These are phyloP conservation scores for Sisyra terminalis DNA, from an alignment of 2,888 invertebrate genomes.

Conservation along the genomic window DNA sequence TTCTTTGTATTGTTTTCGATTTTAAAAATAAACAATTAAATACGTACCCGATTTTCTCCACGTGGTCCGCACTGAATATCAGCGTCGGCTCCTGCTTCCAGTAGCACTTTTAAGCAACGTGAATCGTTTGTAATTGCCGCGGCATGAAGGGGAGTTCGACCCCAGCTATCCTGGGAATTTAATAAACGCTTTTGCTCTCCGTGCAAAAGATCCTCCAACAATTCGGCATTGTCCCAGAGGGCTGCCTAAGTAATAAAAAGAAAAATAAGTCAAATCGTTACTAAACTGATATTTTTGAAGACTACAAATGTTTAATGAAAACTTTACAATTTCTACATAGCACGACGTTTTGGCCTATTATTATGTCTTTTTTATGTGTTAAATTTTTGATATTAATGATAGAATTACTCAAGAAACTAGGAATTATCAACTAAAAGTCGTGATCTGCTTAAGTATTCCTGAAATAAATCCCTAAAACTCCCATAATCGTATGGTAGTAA, in stretches of 20 bases:
- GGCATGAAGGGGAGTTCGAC: constrained; percentile 64
- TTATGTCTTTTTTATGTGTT: no score
- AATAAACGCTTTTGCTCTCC: constrained; percentile 46
- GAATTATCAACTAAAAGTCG: no score
- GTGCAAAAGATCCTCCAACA: constrained; percentile 61
- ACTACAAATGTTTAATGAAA: no score
- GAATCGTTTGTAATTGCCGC: constrained; percentile 66
- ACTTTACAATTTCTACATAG: no score
- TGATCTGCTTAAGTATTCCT: no score
- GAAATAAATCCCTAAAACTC: no score
- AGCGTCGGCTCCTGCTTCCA: constrained; percentile 53
- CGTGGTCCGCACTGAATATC: constrained; percentile 48
- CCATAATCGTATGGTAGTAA: no score
- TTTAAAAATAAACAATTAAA: not conserved
- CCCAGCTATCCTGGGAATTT: constrained; percentile 57
- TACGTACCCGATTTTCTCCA: constrained; percentile 46
- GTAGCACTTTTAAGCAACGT: constrained; percentile 53
- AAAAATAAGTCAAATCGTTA: constrained; percentile 7
- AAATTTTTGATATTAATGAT: no score
- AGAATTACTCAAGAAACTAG: no score
- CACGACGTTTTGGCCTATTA: no score
- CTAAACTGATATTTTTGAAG: no score
- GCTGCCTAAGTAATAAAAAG: constrained; percentile 42
- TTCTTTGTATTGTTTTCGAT: not conserved
- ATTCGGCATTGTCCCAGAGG: constrained; percentile 74